These are phyloP conservation scores for Otolemur garnettii DNA, from an alignment of 2,113 vertebrate species.

Conservation along the genomic window DNA sequence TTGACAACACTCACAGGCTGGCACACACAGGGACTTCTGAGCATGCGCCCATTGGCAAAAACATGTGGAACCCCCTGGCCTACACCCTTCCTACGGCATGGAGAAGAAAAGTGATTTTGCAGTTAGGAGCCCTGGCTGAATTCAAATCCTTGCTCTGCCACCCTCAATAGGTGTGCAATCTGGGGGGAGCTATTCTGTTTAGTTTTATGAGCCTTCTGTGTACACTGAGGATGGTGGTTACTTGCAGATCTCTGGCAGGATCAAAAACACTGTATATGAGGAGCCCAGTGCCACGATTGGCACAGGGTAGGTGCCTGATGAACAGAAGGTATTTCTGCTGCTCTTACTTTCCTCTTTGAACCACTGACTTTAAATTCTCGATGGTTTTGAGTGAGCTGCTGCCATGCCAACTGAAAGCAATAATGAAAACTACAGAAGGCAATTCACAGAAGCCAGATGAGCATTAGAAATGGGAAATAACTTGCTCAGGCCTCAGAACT, in stretches of 20 bases:
- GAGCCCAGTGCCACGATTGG: not conserved
- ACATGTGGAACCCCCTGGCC: not conserved
- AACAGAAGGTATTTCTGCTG: not conserved
- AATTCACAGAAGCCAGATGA: not conserved
- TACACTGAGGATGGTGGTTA: not conserved
- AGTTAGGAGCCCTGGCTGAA: not conserved
- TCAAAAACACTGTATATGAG: not conserved
- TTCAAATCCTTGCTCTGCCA: not conserved
- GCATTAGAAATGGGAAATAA: not conserved
- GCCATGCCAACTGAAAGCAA: conserved; percentile 3
- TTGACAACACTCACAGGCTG: not conserved
- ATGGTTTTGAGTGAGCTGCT: not conserved
- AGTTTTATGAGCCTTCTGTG: not conserved
- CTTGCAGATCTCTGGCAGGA: not conserved
- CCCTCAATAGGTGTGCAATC: not conserved
- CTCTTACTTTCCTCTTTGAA: not conserved
- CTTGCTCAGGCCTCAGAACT: not conserved
- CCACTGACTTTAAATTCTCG: conserved; percentile 10
- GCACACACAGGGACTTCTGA: not conserved
- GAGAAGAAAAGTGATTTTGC: not conserved
- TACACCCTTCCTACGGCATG: not conserved
- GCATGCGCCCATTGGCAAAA: not conserved
- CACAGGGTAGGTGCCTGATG: not conserved
- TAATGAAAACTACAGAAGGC: conserved; percentile 27
- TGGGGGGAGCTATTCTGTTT: conserved; percentile 7